phyloP scores from a whole-genome alignment of 2,797 vertebrate species.

The Acanthurus tractus region DNA sequence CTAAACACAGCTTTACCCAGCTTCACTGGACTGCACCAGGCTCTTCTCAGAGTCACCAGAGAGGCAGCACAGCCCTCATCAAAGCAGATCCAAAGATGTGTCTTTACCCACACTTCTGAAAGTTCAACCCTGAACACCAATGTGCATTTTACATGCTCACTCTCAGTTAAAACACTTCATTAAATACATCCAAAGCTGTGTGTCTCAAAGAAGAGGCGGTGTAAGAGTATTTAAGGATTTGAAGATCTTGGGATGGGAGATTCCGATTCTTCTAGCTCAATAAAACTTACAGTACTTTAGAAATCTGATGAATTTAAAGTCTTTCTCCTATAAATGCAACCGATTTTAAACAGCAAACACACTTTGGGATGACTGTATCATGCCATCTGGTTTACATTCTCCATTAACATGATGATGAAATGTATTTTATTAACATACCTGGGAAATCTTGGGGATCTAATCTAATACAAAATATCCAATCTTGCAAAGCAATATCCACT shows the following conservation, averaged over 20 bases:
- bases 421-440: background rate
- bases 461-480: background rate
- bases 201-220: background rate
- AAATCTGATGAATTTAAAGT: background rate
- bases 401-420: background rate
- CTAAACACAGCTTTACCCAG: constrained; percentile 48
- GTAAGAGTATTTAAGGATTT: constrained; percentile 21
- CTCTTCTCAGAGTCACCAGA: constrained; percentile 25
- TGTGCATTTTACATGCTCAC: constrained; percentile 1
- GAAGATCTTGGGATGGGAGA: constrained; percentile 12
- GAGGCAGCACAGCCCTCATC: constrained; percentile 12
- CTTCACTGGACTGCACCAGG: constrained; percentile 43
- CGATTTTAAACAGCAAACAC: background rate
- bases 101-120: background rate
- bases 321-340: background rate
- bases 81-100: constrained; percentile 3
- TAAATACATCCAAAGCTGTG: constrained; percentile 14
- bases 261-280: background rate
- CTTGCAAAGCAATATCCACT: background rate
- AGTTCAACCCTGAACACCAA: constrained; percentile 3
- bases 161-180: background rate
- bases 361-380: background rate
- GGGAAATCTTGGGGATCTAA: background rate
- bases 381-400: background rate
- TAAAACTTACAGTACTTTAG: constrained; percentile 1